Evolutionary conservation across 2,888 invertebrate genomes (phyloP), one percentile per base, ranked within the genome.

Genomic region (Agrilus biguttatus): DNA sequence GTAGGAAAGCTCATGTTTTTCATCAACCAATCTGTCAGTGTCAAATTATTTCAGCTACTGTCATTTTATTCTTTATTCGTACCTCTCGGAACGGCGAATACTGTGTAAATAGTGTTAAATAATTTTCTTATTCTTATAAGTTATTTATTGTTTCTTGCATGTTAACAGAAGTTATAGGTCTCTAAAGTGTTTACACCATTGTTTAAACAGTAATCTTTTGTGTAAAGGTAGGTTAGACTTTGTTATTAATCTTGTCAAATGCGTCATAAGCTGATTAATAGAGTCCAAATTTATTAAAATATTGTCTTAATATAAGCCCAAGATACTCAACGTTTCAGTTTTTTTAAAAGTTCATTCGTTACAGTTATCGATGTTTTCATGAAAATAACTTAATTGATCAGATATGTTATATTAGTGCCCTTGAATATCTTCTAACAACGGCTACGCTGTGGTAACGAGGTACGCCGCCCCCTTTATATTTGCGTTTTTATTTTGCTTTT

Each of bases 161-260:
- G 14, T 36, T 36, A 28, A 10, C 28, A 10, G 10, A 28, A 10
- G 28, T 28, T 10, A 10, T 28, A 28, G 28, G 28, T 28, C 4
- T 8, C 10, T 28, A 28, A 28, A 28, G 36, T 36, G 36, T 17
- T 36, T 36, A 36, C 10, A 17, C 3, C 12, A 17, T 36, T 8
- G 47, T 46, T 34, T 40, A 41, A 36, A 41, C 39, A 37, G 43
- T 46, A 47, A 44, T 45, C 42, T 47, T 42, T 48, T 51, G 47
- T 49, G 48, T 53, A 51, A 56, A 63, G 62, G 63, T 62, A 65
- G 64, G 65, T 63, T 63, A 62, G 55, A 53, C 56, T 53, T 56
- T 59, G 61, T 61, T 61, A 61, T 57, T 60, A 55, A 54, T 55
- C 55, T 53, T 59, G 61, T 60, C 62, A 61, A 61, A 61, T 66